These are phyloP conservation scores for Micromys minutus DNA, from an alignment of 2,113 vertebrate species.

Conservation along the genomic window DNA sequence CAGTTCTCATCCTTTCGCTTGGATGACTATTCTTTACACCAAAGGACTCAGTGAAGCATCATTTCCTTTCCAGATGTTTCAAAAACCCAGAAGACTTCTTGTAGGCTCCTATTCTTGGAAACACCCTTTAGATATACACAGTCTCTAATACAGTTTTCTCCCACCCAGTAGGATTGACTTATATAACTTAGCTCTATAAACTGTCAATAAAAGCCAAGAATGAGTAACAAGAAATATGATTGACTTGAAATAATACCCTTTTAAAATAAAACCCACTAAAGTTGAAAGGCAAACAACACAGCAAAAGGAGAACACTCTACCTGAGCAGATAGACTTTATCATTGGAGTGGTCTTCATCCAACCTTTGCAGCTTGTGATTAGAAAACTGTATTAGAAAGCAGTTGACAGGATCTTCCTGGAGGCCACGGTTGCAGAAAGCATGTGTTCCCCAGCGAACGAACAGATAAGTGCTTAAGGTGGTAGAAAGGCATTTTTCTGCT, in stretches of 20 bases:
- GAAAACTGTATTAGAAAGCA: no score
- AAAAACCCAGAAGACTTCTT: no score
- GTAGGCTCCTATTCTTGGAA: not conserved
- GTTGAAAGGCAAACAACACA: not conserved
- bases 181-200: not conserved
- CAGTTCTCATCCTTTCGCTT: not conserved
- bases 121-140: not conserved
- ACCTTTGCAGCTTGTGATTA: not conserved
- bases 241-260: not conserved
- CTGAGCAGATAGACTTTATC: not conserved
- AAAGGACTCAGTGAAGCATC: not conserved
- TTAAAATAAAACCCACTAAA: not conserved
- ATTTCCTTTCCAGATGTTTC: not conserved
- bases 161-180: not conserved
- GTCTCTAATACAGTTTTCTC: not conserved
- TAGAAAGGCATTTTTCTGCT: not conserved
- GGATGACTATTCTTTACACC: not conserved
- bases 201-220: not conserved
- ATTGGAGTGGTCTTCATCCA: no score
- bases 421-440: not conserved
- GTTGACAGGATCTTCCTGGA: not conserved
- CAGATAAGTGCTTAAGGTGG: fast-evolving
- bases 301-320: not conserved
- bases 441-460: not conserved
- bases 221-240: not conserved